A percentile compares a stretch with the other conserved stretches of the same genome.
Conservation (phyloP, 2,888 invertebrate genomes). For the Tipula confusa region DNA sequence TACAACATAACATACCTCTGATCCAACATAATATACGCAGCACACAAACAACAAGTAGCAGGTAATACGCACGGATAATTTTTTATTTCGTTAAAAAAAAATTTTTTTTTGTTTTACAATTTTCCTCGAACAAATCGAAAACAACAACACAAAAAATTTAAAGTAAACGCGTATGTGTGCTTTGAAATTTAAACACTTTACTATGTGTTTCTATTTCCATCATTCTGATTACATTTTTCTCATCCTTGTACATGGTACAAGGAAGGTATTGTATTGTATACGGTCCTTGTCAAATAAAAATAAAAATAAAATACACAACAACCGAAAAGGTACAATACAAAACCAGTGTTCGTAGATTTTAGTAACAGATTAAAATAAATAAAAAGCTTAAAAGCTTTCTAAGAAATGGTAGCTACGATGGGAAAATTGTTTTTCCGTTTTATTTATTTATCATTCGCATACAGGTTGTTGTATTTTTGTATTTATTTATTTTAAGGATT, state of each 20-base stretch:
- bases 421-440: not conserved
- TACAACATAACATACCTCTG: not conserved
- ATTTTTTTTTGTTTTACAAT: not conserved
- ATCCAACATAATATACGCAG: not conserved
- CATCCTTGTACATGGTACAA: too few relatives aligned
- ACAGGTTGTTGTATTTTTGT: not conserved
- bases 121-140: not conserved
- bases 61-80: not conserved
- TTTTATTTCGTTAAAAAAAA: not conserved
- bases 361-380: not conserved
- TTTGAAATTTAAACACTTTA: constrained; percentile 20
- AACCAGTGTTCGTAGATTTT: not conserved
- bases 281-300: not conserved
- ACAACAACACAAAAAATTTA: not conserved
- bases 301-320: not conserved
- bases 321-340: not conserved
- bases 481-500: not conserved
- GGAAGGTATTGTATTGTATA: too few relatives aligned
- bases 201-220: not conserved
- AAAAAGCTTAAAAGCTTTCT: constrained; percentile 15
- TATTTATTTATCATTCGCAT: not conserved
- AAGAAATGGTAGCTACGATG: not conserved
- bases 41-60: not conserved
- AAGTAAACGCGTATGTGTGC: not conserved
- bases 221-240: not conserved